These are phyloP conservation scores for Falcaria lacertinaria DNA, from an alignment of 2,888 invertebrate genomes.

Conservation along the genomic window DNA sequence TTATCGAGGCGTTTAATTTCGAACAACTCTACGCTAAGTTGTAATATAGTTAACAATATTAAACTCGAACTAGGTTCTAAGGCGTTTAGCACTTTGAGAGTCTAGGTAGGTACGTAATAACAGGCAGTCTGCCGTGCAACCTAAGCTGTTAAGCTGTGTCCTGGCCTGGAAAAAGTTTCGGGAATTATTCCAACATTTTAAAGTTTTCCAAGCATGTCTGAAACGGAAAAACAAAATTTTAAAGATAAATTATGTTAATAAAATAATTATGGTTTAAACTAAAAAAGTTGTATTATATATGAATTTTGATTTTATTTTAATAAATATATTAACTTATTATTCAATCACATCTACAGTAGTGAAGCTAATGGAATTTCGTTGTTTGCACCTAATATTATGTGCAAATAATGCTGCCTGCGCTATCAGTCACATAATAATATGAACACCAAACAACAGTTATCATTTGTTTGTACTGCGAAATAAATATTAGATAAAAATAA, in stretches of 20 bases:
- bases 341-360: no score
- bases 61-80: slow-evolving; percentile 15
- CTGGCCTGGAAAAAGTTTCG: slow-evolving; percentile 25
- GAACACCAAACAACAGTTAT: not conserved
- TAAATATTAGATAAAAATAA: not conserved
- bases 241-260: no score
- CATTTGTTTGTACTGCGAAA: not conserved
- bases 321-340: no score
- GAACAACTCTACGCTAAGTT: not conserved
- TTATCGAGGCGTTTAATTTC: not conserved
- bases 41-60: slow-evolving; percentile 11
- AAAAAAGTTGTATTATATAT: no score
- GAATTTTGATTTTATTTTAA: no score
- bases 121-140: slow-evolving; percentile 27
- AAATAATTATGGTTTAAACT: no score
- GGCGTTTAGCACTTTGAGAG: slow-evolving; percentile 14
- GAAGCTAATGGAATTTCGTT: no score
- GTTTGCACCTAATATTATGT: no score
- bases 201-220: no score
- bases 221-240: no score
- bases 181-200: slow-evolving; percentile 33
- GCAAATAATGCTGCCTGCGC: no score
- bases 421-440: not conserved
- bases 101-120: slow-evolving; percentile 40
- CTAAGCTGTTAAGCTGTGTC: slow-evolving; percentile 33